Conservation (phyloP, 2,797 vertebrate genomes). For the Lepilemur septentrionalis region DNA sequence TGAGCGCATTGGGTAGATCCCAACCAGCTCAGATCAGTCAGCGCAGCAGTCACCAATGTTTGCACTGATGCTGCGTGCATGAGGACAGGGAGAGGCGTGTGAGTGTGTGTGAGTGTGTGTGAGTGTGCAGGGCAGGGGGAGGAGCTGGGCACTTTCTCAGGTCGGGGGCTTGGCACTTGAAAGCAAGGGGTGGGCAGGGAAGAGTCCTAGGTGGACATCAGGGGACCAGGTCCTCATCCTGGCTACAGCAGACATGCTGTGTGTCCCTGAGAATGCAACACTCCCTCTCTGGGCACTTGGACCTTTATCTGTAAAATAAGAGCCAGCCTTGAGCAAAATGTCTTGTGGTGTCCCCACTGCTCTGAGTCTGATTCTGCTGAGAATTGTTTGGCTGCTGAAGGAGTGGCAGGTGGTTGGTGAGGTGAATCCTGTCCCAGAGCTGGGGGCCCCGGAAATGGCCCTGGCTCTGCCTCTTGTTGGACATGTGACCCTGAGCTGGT, state of each 20-base stretch:
- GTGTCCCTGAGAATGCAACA: too few relatives aligned
- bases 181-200: not conserved
- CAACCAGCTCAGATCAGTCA: not conserved
- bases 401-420: not conserved
- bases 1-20: accelerated
- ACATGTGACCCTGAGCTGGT: accelerated
- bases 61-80: accelerated
- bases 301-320: not conserved
- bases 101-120: too few relatives aligned
- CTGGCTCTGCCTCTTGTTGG: not conserved
- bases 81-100: accelerated
- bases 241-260: accelerated
- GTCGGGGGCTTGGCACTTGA: not conserved
- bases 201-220: not conserved
- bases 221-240: not conserved
- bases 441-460: accelerated
- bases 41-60: accelerated
- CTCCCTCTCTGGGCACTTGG: not conserved
- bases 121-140: accelerated
- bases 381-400: not conserved
- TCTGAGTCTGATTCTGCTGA: not conserved
- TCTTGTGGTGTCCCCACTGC: accelerated
- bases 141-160: not conserved
- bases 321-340: accelerated
- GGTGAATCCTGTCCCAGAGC: not conserved